Evolutionary conservation across 2,888 invertebrate genomes (phyloP), one percentile per base, ranked within the genome.

Genomic region (Dusona sp.): DNA sequence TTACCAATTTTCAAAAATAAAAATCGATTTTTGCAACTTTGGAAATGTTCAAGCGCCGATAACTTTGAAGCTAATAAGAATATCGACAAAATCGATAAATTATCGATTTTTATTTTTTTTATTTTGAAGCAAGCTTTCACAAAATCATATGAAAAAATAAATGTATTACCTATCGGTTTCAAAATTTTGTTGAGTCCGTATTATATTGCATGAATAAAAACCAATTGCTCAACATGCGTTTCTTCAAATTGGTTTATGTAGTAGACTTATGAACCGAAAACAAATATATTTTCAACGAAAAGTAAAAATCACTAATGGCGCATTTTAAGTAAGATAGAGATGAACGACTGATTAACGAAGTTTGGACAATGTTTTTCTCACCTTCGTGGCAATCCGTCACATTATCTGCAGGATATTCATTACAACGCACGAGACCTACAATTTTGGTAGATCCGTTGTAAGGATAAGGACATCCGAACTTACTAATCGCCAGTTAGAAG

Each of bases 401-500:
- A 45, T n/a, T 78, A 61, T 57, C 57, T 67, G 19, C 29, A 64
- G 57, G 67, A 82, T 64, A 67, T 64, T 36, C 77, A 73, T 70
- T 68, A 74, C 74, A 78, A 80, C 19, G 38, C 13, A 11, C 64
- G 33, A 72, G 78, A 64, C 54, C 61, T 45, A 16, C 42, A 38
- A 80, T 80, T 83, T 73, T 42, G 57, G 19, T 54, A 68, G 84
- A 85, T 85, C 61, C 54, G 68, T 75, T 45, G 74, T 79, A n/a
- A n/a, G 74, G 85, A 85, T 85, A 83, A 70, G 51, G 70, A 82
- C 85, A 75, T 36, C 48, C 79, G 79, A 77, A 83, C 87, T 89
- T 88, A 86, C 89, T 91, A 90, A 90, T 89, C 89, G 90, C 89
- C 88, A 87, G 89, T 89, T 91, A 90, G 89, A 78, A n/a, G n/a